Conservation (phyloP, 1,140 invertebrate genomes). For the Dreissena polymorpha region DNA sequence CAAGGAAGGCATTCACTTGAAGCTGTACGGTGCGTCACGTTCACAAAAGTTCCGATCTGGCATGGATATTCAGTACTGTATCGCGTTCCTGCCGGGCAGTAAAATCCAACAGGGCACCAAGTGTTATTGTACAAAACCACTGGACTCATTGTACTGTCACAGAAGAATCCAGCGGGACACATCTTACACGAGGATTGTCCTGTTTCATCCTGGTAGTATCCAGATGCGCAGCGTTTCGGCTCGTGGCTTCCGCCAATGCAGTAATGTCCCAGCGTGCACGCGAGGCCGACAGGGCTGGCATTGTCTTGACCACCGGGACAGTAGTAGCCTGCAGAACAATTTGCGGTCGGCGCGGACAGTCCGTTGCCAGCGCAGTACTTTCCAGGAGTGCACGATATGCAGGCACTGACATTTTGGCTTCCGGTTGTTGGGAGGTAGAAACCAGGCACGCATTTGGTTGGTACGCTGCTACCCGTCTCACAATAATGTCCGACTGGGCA, state of each 20-base stretch:
- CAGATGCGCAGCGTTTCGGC: slow-evolving; percentile 67
- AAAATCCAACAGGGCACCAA: slow-evolving; percentile 71
- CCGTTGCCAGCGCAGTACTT: slow-evolving; percentile 72
- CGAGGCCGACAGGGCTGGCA: slow-evolving; percentile 58
- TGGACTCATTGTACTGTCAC: slow-evolving; percentile 70
- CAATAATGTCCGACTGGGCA: slow-evolving; percentile 75
- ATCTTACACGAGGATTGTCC: slow-evolving; percentile 69
- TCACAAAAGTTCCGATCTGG: slow-evolving; percentile 74
- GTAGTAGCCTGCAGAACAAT: slow-evolving; percentile 72
- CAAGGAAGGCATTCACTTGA: slow-evolving; percentile 69
- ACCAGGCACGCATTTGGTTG: slow-evolving; percentile 68
- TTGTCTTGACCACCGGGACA: slow-evolving; percentile 73
- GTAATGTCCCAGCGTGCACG: slow-evolving; percentile 75
- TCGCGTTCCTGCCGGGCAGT: slow-evolving; percentile 72
- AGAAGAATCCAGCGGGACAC: slow-evolving; percentile 75
- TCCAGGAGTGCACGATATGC: slow-evolving; percentile 71
- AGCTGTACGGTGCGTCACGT: slow-evolving; percentile 67
- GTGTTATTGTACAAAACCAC: slow-evolving; percentile 73
- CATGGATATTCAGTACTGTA: slow-evolving; percentile 69
- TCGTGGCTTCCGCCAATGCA: slow-evolving; percentile 67
- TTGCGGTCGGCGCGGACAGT: slow-evolving; percentile 68
- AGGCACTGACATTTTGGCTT: slow-evolving; percentile 65
- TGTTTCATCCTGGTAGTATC: slow-evolving; percentile 73
- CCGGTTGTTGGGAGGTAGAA: slow-evolving; percentile 73
- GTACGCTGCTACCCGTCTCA: slow-evolving; percentile 66